Conservation (phyloP, 1,140 invertebrate genomes). For the Danaus melanippus region DNA sequence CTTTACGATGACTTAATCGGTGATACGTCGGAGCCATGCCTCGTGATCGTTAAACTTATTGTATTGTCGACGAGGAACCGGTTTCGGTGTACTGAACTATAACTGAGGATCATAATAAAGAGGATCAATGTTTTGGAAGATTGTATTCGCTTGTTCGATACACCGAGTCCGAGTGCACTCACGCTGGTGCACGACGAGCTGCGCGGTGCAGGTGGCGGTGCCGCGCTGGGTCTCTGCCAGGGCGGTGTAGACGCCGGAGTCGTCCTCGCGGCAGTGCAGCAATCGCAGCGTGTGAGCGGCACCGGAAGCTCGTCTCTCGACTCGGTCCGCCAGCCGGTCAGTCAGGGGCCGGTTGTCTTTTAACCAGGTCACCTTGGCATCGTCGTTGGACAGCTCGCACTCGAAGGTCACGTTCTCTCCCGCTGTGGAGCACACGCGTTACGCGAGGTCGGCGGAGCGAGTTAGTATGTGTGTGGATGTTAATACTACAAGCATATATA, state of each 20-base stretch:
- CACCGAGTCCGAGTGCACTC: constrained; percentile 50
- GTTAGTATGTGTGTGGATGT: constrained; percentile 51
- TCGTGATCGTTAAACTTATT: constrained; percentile 6
- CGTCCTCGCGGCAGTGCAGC: constrained; percentile 83
- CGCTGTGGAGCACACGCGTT: constrained; percentile 74
- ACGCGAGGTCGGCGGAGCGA: constrained; percentile 39
- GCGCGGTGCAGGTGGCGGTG: constrained; percentile 86
- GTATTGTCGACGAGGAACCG: no score
- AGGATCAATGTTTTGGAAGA: no score
- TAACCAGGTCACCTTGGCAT: constrained; percentile 85
- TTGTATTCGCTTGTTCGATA: no score
- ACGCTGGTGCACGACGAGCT: constrained; percentile 88
- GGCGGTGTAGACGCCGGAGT: constrained; percentile 93
- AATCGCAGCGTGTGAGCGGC: constrained; percentile 81
- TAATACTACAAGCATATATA: constrained; percentile 67
- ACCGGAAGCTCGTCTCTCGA: constrained; percentile 74
- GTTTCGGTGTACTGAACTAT: no score
- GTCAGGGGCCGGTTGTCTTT: constrained; percentile 90
- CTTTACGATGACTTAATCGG: constrained; percentile 57
- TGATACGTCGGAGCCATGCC: constrained; percentile 51
- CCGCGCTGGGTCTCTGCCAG: constrained; percentile 88
- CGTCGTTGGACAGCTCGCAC: constrained; percentile 77
- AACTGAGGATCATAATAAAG: no score
- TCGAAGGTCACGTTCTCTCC: constrained; percentile 90
- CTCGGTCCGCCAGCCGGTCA: constrained; percentile 82